Percentiles rank a stretch among this genome's conserved stretches.
phyloP scores from a whole-genome alignment of 1,140 invertebrate genomes.

The Drosophila pandora region DNA sequence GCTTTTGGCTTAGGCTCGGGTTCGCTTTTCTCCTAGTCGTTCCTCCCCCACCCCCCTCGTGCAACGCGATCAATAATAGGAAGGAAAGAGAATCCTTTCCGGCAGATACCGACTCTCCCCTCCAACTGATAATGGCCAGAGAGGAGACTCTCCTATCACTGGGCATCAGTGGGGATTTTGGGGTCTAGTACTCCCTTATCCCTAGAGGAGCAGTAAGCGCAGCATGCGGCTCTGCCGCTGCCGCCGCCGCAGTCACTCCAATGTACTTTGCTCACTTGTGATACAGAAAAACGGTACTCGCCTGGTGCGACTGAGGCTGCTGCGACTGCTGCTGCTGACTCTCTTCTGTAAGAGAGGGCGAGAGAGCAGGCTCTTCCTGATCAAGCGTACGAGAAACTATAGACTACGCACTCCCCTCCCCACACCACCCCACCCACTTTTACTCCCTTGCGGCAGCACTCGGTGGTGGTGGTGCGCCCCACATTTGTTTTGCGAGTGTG shows the following conservation, averaged over 20 bases:
- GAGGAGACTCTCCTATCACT: too few relatives aligned
- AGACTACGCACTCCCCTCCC: not conserved
- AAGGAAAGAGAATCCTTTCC: not conserved
- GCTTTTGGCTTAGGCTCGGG: slow-evolving; percentile 53
- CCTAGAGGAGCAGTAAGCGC: slow-evolving; percentile 26
- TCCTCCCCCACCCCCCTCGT: not conserved
- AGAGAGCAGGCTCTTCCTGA: slow-evolving; percentile 45
- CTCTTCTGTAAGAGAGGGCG: slow-evolving; percentile 34
- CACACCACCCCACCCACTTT: slow-evolving; percentile 39
- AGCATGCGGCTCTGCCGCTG: slow-evolving; percentile 40
- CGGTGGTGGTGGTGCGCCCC: slow-evolving; percentile 51
- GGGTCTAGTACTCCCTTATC: not conserved
- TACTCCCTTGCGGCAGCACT: slow-evolving; percentile 42
- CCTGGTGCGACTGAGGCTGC: not conserved
- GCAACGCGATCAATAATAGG: slow-evolving; percentile 28
- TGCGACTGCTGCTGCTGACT: not conserved
- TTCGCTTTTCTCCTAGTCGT: slow-evolving; percentile 17
- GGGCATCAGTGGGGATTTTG: not conserved
- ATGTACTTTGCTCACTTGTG: slow-evolving; percentile 56
- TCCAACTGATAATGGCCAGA: too few relatives aligned
- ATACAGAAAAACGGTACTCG: slow-evolving; percentile 58
- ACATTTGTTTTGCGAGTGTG: slow-evolving; percentile 44
- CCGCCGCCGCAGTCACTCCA: slow-evolving; percentile 5
- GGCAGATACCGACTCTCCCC: not conserved
- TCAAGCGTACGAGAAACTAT: slow-evolving; percentile 45